Evolutionary conservation across 2,113 vertebrate genomes (phyloP), one percentile per base, ranked within the genome.

Genomic region (human): DNA sequence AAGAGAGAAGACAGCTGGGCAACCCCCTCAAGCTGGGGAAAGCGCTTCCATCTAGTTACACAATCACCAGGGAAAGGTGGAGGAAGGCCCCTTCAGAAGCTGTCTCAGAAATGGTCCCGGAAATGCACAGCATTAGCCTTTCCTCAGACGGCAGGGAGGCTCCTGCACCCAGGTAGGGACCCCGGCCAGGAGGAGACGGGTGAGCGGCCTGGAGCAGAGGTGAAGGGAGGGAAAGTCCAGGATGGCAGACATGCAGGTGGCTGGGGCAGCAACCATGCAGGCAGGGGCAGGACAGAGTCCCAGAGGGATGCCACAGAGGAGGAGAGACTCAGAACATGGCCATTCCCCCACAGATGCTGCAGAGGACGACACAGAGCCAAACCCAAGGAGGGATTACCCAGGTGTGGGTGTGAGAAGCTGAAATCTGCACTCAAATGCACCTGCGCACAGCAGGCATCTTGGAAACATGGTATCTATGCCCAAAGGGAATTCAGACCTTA

Each of bases 121-220:
- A 8, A 3, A 35, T 30, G 23, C 22, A 23, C 14, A 11, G 52
- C 12, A 6, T 12, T 22, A 14, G 79, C 79, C 80, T 8, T 16
- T 55, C 52, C 79, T 38, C 3, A n/a, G 22, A 35, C 0, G 18
- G 52, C 18, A 55, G 52, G 52, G 18, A 55, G 52, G 52, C 52
- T 55, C 52, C 52, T 40, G 11, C 22, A 12, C 43, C n/a, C 73
- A 45, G 73, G 8, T 40, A 8, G 13, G 43, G 27, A 32, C 32
- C 25, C 66, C 20, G 6, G 43, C 35, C 22, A 12, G 4, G 40
- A 35, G 61, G 40, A 13, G 6, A 25, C 35, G 4, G 18, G n/a
- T 30, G 50, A 38, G 40, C 16, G 0, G 79, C 22, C 79, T 30
- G 1, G 20, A 0, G 11, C 0, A 18, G 16, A 48, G 1, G n/a